Base-by-base conservation (phyloP, 2,113 vertebrate species). In the Peromyscus leucopus region DNA sequence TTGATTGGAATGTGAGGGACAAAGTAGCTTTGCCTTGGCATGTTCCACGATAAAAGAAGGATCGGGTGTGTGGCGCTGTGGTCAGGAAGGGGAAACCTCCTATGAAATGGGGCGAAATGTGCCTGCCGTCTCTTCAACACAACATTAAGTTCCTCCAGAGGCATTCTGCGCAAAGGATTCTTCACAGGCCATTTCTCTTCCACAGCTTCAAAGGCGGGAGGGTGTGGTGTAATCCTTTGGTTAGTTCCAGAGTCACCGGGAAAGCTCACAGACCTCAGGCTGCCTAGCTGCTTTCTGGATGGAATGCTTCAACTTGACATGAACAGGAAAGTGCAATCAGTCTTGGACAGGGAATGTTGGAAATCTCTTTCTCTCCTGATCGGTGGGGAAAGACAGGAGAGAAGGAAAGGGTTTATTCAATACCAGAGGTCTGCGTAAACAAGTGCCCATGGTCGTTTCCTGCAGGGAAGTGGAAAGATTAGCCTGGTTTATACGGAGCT, bases 1-100 rank as follows among this genome's bases (percentile, higher is more conserved):
- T 97, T 95, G 98, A 39, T 90, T 97, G 13, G 33, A 83, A 88
- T 82, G 76, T 96, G 93, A 97, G 89, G 57, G 72, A 98, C 96
- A 97, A 95, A 98, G 87, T 97, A 94, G 85, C 96, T 98, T 97
- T 97, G 67, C 72, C 92, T 97, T 75, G 94, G 76, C 59, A 51
- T 42, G 59, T 11, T 9, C 24, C 33, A 11, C 36, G 15, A 80
- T 96, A 80, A 89, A 96, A 95, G 96, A 95, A 96, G 97, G 94
- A 69, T 65, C 94, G 92, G 48, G 71, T 74, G 88, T 93, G 76
- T 15, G 21, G 51, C 95, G 24, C 2, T 97, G 94, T 95, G 91
- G 96, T 97, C 97, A 93, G 71, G 91, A 91, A 90, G 26, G 90
- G 93, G 65, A 93, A 98, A 96, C 76, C n/a, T 82, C 55, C 87